Evolutionary conservation across 2,113 vertebrate species (phyloP).

Genomic region (Clarias gariepinus): DNA sequence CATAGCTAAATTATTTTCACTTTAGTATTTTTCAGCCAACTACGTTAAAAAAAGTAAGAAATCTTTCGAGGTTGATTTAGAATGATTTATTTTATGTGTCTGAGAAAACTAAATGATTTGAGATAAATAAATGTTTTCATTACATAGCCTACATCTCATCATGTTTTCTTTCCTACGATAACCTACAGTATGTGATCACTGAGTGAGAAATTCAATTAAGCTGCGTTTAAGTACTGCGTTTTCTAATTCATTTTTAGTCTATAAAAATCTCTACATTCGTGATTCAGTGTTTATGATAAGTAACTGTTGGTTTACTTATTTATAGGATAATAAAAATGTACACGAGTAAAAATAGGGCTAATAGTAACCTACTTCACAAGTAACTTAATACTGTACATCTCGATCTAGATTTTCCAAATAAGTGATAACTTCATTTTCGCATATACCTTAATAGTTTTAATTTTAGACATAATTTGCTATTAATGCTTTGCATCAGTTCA

Average conservation of each 20-base stretch:
- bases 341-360: background rate
- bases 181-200: background rate
- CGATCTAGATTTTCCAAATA: background rate
- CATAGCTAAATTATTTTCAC: background rate
- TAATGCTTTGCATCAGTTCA: background rate
- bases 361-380: background rate
- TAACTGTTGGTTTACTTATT: background rate
- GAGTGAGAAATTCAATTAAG: background rate
- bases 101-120: background rate
- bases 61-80: background rate
- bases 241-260: background rate
- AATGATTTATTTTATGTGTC: background rate
- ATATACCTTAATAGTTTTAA: background rate
- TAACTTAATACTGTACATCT: background rate
- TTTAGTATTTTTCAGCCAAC: background rate
- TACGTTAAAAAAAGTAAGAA: background rate
- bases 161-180: background rate
- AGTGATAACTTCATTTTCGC: background rate
- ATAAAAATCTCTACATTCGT: background rate
- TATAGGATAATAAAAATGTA: background rate
- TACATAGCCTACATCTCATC: background rate
- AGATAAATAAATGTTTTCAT: background rate
- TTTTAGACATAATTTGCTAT: background rate
- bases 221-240: background rate
- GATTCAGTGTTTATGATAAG: background rate